Base-by-base conservation (phyloP, 2,113 vertebrate genomes). In the Chlamydotis undulata region DNA sequence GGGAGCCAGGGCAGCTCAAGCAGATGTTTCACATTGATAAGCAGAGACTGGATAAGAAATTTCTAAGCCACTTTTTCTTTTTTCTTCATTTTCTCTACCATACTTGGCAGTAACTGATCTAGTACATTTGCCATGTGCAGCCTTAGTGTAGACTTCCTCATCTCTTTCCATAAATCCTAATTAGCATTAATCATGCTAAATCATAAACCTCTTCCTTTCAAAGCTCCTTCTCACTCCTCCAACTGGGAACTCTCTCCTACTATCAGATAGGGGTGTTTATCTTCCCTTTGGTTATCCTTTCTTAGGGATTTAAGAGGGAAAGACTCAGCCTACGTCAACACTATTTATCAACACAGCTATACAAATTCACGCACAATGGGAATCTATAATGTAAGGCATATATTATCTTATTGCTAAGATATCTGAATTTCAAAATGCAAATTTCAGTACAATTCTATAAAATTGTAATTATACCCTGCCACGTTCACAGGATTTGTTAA, bases 21-120 rank as follows among this genome's bases (percentile, higher is more conserved):
- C 98, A 98, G 97, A 98, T 98, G 97, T 98, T 98, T 96, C 95
- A 56, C 67, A 95, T 81, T 97, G 97, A 98, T 97, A 98, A 98
- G 97, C 93, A 96, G 87, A 93, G 85, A 88, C 65, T 92, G 96
- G 88, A 91, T 97, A 97, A 97, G 91, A 93, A 63, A 90, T 94
- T 95, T 97, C 87, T 86, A 95, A 90, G 93, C 91, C 81, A 93
- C 67, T 92, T 96, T 96, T 92, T 93, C 79, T 94, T 93, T 97
- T 95, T 90, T 82, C 81, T 96, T 92, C 35, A 35, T 92, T 96
- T 97, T 97, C 78, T 95, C 97, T 82, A 67, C 84, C 59, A 29
- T 90, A 82, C 95, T 93, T 94, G 96, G 95, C 96, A 97, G 77
- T 79, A 89, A 85, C 94, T 90, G 87, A 89, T 95, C 43, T 55